Base-by-base conservation (phyloP, 2,888 invertebrate species). In the Phymatocera aterrima region DNA sequence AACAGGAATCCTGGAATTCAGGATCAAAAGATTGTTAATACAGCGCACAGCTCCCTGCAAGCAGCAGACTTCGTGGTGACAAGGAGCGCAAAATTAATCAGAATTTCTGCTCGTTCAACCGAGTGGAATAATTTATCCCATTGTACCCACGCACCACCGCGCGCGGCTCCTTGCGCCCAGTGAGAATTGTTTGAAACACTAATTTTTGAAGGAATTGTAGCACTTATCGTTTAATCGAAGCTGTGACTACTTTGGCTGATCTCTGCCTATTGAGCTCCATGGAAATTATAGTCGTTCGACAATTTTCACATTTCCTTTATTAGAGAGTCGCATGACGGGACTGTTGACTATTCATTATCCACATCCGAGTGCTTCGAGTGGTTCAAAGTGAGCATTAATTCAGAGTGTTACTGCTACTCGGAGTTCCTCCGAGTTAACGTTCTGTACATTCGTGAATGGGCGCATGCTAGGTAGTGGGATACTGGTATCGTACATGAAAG, bases 291-390 rank as follows among this genome's bases (percentile, higher is more conserved):
- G 6, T 40, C 15, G 68, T 68, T 68, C 68, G 15, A 68, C 43
- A 43, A 24, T 68, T 46, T 68, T 68, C 46, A 46, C 46, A 68
- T 68, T 68, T n/a, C 43, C 46, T 15, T 68, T 68, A 46, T 68
- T n/a, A 68, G 24, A 46, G 15, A n/a, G n/a, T n/a, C n/a, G 15
- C 24, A 5, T n/a, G 46, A 3, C 12, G 8, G 57, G 28, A 28
- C 5, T 43, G 6, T 8, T 15, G 24, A 21, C n/a, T 28, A 46
- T 68, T 68, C 68, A 68, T 68, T 68, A 68, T 46, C n/a, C 68
- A 43, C 28, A 24, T 46, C n/a, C 21, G 21, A 51, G 72, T 34
- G 48, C 34, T 34, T 46, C 21, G 21, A 51, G 72, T 34, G 48
- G 51, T 34, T 46, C 34, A 34, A 72, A 31, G 51, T 24, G 48